Evolutionary conservation across 1,140 invertebrate species (phyloP), one percentile per base, ranked within the genome.

Genomic region (Atta texana): DNA sequence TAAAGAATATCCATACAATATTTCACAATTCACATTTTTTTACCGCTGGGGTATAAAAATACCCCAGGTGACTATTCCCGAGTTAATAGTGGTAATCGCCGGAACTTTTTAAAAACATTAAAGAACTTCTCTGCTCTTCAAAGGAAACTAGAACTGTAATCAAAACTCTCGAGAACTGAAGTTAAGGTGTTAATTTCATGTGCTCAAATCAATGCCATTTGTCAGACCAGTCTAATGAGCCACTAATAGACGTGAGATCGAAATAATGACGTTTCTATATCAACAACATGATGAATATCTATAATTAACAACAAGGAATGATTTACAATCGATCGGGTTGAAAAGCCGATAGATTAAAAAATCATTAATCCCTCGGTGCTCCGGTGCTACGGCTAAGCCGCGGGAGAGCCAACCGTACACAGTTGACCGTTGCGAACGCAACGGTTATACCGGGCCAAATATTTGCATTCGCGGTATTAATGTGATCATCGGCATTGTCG

Each of bases 391-490:
- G 49, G 49, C 49, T 10, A 44, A 14, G 49, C 49, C 49, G 49
- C 49, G 14, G 49, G 49, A 51, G 49, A 51, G 16, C 49, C 49
- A 71, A 44, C 21, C 39, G 55, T 53, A 69, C 34, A 39, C 53
- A 61, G 49, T 78, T 57, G 49, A 44, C 12, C 82, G 31, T 75
- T 24, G 24, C 82, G 74, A 31, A 34, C 55, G 66, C 51, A 10
- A 53, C 44, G 55, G 61, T 57, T 31, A 69, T 69, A 89, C 57
- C 64, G 86, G 72, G 44, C 39, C 84, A 89, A 91, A 91, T 90
- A 90, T 91, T 91, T 91, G 84, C 78, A 68, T 71, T 88, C 59
- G 74, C 74, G 59, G 68, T 85, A 88, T 88, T 87, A 89, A 91
- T 82, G 76, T 72, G 86, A 90, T 89, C 82, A 89, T 90, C 85